These are phyloP conservation scores for Pseudochirops corinnae DNA, from an alignment of 2,797 vertebrate genomes.

Conservation along the genomic window DNA sequence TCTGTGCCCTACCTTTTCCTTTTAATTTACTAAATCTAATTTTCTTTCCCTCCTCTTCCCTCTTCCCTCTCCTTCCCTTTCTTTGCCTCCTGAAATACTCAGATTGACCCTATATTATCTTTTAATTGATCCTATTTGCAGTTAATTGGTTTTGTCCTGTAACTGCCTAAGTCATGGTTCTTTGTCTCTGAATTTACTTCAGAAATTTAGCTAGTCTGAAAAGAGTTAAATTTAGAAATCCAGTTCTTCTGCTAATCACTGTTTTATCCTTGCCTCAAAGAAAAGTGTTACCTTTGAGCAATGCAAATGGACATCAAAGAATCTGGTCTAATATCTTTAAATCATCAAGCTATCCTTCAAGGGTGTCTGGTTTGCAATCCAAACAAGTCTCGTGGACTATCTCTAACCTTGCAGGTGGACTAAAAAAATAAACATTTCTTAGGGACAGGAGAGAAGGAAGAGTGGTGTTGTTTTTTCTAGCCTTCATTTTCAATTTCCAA, in stretches of 20 bases:
- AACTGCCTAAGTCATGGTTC: not conserved
- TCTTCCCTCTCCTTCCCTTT: not conserved
- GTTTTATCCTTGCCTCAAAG: not conserved
- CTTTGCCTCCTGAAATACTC: not conserved
- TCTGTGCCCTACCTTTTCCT: no score
- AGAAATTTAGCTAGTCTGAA: not conserved
- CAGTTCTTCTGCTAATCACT: not conserved
- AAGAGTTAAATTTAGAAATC: not conserved
- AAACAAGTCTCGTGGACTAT: not conserved
- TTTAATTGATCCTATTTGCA: not conserved
- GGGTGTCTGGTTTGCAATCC: not conserved
- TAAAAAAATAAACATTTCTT: not conserved
- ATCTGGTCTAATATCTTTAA: not conserved
- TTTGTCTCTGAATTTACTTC: not conserved
- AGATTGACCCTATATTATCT: not conserved
- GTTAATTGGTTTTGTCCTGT: not conserved
- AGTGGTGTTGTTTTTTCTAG: not conserved
- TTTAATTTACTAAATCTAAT: no score
- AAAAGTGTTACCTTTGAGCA: not conserved
- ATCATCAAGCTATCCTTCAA: not conserved
- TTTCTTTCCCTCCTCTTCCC: no score
- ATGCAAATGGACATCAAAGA: not conserved
- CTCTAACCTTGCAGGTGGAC: not conserved
- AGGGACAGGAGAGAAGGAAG: not conserved
- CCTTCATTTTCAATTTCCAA: not conserved